Percentiles rank a stretch among this genome's conserved stretches.
phyloP scores from a whole-genome alignment of 2,113 vertebrate genomes.

The Accipiter virgatus region DNA sequence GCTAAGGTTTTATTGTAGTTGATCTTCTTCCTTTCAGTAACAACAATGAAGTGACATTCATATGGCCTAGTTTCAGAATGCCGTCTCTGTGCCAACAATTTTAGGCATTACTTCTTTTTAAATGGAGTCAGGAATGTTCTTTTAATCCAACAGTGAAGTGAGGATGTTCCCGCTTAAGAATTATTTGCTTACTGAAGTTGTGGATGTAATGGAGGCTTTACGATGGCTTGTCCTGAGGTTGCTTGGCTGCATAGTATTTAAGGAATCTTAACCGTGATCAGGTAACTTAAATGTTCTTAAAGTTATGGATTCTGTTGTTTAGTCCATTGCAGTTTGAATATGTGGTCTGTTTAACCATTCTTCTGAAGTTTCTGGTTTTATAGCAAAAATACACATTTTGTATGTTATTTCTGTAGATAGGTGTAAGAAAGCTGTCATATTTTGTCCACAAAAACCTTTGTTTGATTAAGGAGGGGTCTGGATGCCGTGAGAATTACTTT shows the following conservation, averaged over 20 bases:
- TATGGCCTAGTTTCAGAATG: constrained; percentile 78
- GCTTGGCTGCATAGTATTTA: not conserved
- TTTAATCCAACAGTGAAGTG: constrained; percentile 61
- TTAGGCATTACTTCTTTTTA: constrained; percentile 72
- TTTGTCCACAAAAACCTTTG: not conserved
- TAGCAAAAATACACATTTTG: not conserved
- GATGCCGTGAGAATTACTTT: not conserved
- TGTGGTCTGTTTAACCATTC: not conserved
- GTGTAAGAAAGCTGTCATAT: not conserved
- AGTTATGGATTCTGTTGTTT: not conserved
- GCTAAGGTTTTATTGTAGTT: constrained; percentile 74
- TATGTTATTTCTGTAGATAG: not conserved
- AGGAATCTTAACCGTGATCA: not conserved
- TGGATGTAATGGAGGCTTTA: not conserved
- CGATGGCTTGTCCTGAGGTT: not conserved
- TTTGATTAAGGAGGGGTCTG: not conserved
- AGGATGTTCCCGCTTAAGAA: constrained; percentile 38
- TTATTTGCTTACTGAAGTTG: constrained; percentile 18
- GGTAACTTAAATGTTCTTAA: not conserved
- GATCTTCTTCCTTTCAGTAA: constrained; percentile 76
- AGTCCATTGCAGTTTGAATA: not conserved
- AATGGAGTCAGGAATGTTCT: constrained; percentile 67
- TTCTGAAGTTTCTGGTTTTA: not conserved
- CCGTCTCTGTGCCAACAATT: constrained; percentile 69
- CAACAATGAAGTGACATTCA: constrained; percentile 82